Base-by-base conservation (phyloP, 2,888 invertebrate genomes). In the Hypercompe scribonia region DNA sequence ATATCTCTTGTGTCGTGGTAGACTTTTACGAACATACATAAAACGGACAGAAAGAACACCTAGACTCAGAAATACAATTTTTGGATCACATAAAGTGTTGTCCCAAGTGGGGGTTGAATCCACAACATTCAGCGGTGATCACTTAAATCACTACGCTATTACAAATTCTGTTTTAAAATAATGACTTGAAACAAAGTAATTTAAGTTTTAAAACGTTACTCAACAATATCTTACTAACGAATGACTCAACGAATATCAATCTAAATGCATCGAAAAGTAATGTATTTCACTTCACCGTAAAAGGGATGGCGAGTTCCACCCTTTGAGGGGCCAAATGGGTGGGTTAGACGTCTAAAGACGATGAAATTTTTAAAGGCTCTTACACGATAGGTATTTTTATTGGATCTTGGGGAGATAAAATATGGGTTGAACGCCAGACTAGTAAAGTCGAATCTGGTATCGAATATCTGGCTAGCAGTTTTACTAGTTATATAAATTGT, bases 331-430 rank as follows among this genome's bases (percentile, higher is more conserved):
- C 72, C 33, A 75, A 84, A 82, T 76, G 84, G 85, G 79, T 72
- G n/a, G n/a, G 81, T 82, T 72, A 80, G 78, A 84, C 84, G 87
- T 87, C 85, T 82, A 83, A 80, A 84, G 83, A 84, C 87, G 88
- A 89, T 93, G 90, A 92, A 92, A 92, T 90, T 92, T 92, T 93
- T 91, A 93, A 91, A 90, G 87, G 89, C 88, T 89, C 85, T 89
- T 86, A 88, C 83, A 76, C 80, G 87, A 86, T 86, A 88, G 87
- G 87, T 88, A 89, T 90, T 90, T 90, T 89, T 91, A 90, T 90
- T 88, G 86, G 87, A 87, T 87, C 83, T 81, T 82, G 73, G 78
- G 75, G 71, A 71, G 71, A 78, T 81, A 81, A 84, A 85, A 75
- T 78, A 82, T 77, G 54, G 74, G 72, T 77, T 77, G 66, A 77